Evolutionary conservation across 1,140 invertebrate species (phyloP).

Genomic region (Solen grandis): DNA sequence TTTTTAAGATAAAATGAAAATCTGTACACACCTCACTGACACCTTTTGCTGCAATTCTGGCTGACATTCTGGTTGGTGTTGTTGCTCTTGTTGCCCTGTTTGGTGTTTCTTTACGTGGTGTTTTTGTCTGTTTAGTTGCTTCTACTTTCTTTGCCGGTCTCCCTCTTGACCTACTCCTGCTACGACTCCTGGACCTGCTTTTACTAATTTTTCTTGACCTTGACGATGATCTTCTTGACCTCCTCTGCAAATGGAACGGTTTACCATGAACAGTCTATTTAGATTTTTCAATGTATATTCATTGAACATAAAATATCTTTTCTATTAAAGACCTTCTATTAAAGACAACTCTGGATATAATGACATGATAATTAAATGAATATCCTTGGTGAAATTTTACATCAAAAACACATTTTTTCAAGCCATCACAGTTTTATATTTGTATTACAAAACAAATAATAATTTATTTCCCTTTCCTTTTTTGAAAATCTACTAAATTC

Average conservation of each 20-base stretch:
- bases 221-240: slow-evolving; percentile 35
- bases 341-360: not conserved
- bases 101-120: slow-evolving; percentile 43
- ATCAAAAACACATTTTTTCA: not conserved
- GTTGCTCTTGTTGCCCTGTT: slow-evolving; percentile 54
- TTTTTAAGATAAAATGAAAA: not conserved
- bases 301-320: not conserved
- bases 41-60: slow-evolving; percentile 61
- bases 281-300: not conserved
- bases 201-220: slow-evolving; percentile 58
- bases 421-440: no score
- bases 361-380: not conserved
- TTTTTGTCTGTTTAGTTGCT: slow-evolving; percentile 42
- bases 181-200: slow-evolving; percentile 63
- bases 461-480: no score
- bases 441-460: no score
- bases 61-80: slow-evolving; percentile 70
- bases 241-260: slow-evolving; percentile 7
- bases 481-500: no score
- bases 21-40: slow-evolving; percentile 1
- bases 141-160: slow-evolving; percentile 9
- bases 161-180: slow-evolving; percentile 53
- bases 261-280: not conserved
- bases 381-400: not conserved
- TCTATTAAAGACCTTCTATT: not conserved